phyloP scores from a whole-genome alignment of 2,888 invertebrate genomes.

The Eremobia ochroleuca region DNA sequence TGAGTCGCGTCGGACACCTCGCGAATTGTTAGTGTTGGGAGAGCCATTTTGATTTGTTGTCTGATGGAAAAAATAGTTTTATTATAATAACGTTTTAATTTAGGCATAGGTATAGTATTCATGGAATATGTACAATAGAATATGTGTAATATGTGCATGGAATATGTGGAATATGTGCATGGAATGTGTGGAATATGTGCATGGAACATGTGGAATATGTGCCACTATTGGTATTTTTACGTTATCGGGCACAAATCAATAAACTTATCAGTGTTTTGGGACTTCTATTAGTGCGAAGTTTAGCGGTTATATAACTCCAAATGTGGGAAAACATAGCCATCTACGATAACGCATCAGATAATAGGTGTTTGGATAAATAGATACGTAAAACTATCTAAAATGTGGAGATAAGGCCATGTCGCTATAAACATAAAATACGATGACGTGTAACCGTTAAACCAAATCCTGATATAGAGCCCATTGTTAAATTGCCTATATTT shows the following conservation, averaged over 20 bases:
- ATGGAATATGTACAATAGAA: neutral
- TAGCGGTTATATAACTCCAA: slow-evolving; percentile 5
- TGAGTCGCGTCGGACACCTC: slow-evolving; percentile 79
- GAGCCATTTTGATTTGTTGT: slow-evolving; percentile 74
- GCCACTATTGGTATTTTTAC: neutral
- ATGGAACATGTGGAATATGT: too few relatives aligned
- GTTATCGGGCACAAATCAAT: slow-evolving; percentile 11
- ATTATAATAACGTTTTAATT: neutral
- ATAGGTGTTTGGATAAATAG: neutral
- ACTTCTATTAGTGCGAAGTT: neutral
- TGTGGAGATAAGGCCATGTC: slow-evolving; percentile 15
- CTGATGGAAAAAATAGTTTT: slow-evolving; percentile 48
- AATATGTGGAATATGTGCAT: neutral
- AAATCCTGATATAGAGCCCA: slow-evolving; percentile 30
- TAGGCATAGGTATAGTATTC: neutral
- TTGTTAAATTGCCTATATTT: slow-evolving; percentile 31
- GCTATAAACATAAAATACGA: slow-evolving; percentile 40
- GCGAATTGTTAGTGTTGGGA: slow-evolving; percentile 80
- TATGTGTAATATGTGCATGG: too few relatives aligned
- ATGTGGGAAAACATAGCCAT: neutral
- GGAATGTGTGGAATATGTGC: too few relatives aligned
- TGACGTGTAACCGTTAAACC: slow-evolving; percentile 24
- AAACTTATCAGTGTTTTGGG: slow-evolving; percentile 29
- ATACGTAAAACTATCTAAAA: neutral
- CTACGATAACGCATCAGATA: neutral